A percentile compares a stretch with the other conserved stretches of the same genome.
Evolutionary conservation across 2,888 invertebrate genomes (phyloP).

Genomic region (Nemotelus pantherinus): DNA sequence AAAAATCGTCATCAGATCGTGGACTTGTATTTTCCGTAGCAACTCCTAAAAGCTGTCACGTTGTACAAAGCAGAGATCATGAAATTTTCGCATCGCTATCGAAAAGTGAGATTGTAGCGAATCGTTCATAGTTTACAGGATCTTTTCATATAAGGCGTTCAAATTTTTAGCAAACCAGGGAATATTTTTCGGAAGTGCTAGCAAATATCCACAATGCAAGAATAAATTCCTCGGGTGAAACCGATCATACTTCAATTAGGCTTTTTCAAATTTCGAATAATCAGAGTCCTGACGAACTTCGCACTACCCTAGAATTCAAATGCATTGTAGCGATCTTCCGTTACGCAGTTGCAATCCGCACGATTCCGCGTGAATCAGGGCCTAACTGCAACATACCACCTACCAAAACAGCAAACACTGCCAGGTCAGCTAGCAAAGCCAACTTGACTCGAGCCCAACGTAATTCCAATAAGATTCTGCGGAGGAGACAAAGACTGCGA

Average conservation of each 20-base stretch:
- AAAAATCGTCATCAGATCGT: conserved; percentile 40
- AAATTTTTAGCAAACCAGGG: too few species aligned
- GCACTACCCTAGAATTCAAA: neutral
- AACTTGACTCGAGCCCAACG: conserved; percentile 9
- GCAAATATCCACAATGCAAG: too few species aligned
- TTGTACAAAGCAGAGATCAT: neutral
- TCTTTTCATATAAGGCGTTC: too few species aligned
- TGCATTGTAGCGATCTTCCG: conserved; percentile 37
- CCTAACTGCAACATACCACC: conserved; percentile 10
- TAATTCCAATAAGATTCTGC: conserved; percentile 25
- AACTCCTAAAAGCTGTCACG: conserved; percentile 31
- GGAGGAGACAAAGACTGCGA: conserved; percentile 38
- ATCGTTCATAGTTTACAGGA: too few species aligned
- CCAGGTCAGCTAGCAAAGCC: too few species aligned
- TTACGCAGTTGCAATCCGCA: conserved; percentile 41
- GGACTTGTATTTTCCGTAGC: conserved; percentile 29
- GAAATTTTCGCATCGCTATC: neutral
- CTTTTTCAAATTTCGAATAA: too few species aligned
- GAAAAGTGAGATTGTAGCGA: neutral
- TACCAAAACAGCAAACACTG: neutral
- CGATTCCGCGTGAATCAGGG: conserved; percentile 39
- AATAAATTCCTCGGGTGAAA: too few species aligned
- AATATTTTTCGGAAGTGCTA: too few species aligned
- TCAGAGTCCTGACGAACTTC: neutral
- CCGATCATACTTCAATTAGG: too few species aligned